These are phyloP conservation scores for Patella ulyssiponensis DNA, from an alignment of 2,888 invertebrate species.

Conservation along the genomic window DNA sequence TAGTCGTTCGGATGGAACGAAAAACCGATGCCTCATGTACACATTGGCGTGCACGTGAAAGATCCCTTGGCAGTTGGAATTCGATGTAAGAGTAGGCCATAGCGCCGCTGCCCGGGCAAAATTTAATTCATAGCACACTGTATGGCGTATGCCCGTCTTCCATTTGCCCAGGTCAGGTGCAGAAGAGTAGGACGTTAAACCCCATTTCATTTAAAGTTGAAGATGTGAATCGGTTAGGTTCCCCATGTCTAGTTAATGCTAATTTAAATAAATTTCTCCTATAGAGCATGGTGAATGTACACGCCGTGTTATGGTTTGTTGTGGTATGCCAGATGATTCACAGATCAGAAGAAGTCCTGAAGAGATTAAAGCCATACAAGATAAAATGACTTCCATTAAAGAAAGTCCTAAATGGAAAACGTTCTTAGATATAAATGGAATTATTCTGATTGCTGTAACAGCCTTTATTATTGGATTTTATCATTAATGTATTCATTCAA, in stretches of 20 bases:
- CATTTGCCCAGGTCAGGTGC: no score
- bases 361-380: constrained; percentile 24
- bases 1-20: no score
- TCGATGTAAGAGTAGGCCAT: no score
- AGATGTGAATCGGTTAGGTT: no score
- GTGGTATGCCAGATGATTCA: constrained; percentile 25
- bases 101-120: no score
- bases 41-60: no score
- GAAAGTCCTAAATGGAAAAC: constrained; percentile 42
- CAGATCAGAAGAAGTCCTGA: constrained; percentile 4
- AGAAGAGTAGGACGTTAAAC: no score
- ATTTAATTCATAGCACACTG: no score
- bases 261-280: background rate
- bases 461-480: constrained; percentile 52
- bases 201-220: background rate
- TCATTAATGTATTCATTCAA: constrained; percentile 6
- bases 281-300: constrained; percentile 18
- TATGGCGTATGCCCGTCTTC: no score
- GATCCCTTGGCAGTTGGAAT: no score
- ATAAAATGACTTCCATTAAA: constrained; percentile 41
- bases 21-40: no score
- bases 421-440: constrained; percentile 45
- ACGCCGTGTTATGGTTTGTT: constrained; percentile 13
- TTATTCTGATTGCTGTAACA: constrained; percentile 44
- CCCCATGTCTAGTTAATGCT: background rate